Conservation (phyloP, 2,113 vertebrate genomes). For the Daboia siamensis region DNA sequence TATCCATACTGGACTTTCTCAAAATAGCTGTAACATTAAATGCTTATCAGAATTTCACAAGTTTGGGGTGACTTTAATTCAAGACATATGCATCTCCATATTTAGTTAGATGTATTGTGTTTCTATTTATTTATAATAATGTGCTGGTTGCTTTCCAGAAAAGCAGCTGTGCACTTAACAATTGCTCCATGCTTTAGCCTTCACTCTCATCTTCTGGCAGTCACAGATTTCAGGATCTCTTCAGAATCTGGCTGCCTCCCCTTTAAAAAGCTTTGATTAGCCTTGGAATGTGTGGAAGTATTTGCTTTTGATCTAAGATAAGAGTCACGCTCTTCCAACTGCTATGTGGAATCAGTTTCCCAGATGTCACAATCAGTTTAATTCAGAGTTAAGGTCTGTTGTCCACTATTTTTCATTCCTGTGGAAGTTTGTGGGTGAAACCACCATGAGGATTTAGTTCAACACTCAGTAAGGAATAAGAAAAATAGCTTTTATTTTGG, state of each 20-base stretch:
- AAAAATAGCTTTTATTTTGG: not conserved
- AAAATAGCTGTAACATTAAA: not conserved
- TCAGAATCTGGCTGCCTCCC: not conserved
- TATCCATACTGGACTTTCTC: not conserved
- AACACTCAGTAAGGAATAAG: not conserved
- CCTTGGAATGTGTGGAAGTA: conserved; percentile 17
- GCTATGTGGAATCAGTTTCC: not conserved
- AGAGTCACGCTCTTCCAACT: not conserved
- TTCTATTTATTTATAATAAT: not conserved
- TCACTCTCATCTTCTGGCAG: not conserved
- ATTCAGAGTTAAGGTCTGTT: not conserved
- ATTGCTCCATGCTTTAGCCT: not conserved
- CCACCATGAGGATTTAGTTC: not conserved
- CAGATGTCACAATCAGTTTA: conserved; percentile 17
- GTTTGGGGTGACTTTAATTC: not conserved
- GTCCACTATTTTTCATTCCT: not conserved
- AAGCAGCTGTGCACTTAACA: not conserved
- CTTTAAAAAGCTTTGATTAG: conserved; percentile 19
- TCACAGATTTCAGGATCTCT: not conserved
- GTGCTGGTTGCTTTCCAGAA: not conserved
- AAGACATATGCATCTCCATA: not conserved
- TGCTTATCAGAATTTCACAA: not conserved
- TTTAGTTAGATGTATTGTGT: not conserved
- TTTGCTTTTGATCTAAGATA: not conserved
- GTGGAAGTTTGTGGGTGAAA: not conserved